Evolutionary conservation across 2,113 vertebrate genomes (phyloP).

Genomic region (Stigmatopora argus): DNA sequence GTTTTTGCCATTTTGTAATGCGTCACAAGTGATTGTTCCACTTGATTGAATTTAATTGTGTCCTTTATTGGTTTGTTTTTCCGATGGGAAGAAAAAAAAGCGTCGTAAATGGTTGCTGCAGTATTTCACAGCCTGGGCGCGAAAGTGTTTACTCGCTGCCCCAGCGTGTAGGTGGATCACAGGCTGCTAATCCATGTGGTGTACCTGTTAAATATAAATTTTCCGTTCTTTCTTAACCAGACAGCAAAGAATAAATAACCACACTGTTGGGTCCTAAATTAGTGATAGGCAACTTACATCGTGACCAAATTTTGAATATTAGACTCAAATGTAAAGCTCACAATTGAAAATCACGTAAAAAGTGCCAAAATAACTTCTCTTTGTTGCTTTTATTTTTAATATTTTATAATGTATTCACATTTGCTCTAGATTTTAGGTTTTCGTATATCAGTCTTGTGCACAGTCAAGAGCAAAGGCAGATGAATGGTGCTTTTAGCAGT

Average conservation of each 20-base stretch:
- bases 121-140: not conserved
- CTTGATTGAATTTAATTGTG: not conserved
- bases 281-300: not conserved
- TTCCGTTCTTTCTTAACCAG: conserved; percentile 1
- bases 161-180: not conserved
- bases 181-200: not conserved
- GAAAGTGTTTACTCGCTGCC: conserved; percentile 15
- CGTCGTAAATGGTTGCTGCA: not conserved
- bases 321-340: too few relatives aligned
- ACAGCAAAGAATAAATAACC: conserved; percentile 19
- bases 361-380: too few relatives aligned
- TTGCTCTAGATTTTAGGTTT: too few relatives aligned
- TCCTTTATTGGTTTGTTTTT: not conserved
- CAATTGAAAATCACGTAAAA: too few relatives aligned
- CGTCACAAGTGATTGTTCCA: not conserved
- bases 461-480: conserved; percentile 29
- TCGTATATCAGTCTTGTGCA: conserved; percentile 2
- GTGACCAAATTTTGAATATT: too few relatives aligned
- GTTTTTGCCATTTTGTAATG: not conserved
- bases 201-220: not conserved
- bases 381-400: too few relatives aligned
- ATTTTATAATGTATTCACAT: too few relatives aligned
- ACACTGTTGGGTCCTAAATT: not conserved
- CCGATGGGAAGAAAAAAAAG: not conserved
- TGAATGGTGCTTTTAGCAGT: conserved; percentile 39